A percentile compares a stretch with the other conserved stretches of the same genome.
Conservation (phyloP, 2,888 invertebrate species). For the Agrilus biguttatus region DNA sequence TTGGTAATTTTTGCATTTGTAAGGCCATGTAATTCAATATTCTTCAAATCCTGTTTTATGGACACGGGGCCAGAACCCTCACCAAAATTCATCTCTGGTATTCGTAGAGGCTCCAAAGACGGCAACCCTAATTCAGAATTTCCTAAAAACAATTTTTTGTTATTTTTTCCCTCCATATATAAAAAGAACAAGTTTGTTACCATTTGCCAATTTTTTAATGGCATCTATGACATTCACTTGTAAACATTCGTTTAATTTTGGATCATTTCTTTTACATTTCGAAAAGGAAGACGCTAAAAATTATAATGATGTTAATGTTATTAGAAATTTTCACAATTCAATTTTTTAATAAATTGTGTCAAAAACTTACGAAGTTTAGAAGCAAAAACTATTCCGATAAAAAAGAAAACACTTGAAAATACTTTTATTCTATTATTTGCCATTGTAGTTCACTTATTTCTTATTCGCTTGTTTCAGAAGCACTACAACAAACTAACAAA, state of each 20-base stretch:
- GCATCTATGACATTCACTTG: constrained; percentile 41
- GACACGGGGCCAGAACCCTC: constrained; percentile 44
- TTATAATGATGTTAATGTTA: no score
- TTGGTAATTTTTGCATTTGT: constrained; percentile 39
- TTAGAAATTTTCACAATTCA: no score
- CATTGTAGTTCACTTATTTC: no score
- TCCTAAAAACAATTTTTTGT: constrained; percentile 29
- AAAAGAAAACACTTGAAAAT: not conserved
- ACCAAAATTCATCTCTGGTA: constrained; percentile 28
- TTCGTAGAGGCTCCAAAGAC: constrained; percentile 33
- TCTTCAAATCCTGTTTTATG: constrained; percentile 49
- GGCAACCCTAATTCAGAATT: constrained; percentile 42
- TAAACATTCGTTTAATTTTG: constrained; percentile 42
- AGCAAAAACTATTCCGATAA: not conserved
- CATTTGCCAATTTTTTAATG: constrained; percentile 16
- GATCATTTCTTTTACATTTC: constrained; percentile 39
- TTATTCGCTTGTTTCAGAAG: no score
- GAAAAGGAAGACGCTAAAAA: constrained; percentile 14
- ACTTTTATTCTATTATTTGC: no score
- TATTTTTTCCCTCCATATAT: not conserved
- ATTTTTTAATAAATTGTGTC: no score
- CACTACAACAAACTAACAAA: no score
- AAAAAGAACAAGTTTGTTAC: not conserved
- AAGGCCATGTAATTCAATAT: constrained; percentile 49
- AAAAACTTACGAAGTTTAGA: not conserved